Conservation (phyloP, 2,113 vertebrate genomes). For the Psilopsiagon aymara region DNA sequence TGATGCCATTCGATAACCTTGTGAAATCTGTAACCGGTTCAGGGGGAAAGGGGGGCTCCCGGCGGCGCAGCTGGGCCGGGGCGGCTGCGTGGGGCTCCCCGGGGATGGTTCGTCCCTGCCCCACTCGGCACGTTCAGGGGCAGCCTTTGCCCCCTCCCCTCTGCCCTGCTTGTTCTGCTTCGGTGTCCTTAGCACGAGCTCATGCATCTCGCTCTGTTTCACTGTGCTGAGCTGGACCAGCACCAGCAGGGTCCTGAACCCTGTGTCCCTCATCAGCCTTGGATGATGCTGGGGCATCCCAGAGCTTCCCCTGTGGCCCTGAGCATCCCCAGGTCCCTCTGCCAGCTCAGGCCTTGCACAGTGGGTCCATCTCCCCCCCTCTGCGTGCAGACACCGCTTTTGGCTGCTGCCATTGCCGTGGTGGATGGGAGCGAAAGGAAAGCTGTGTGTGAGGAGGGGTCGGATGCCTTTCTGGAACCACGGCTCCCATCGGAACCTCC, state of each 20-base stretch:
- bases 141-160: neutral
- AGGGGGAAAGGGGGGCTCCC: neutral
- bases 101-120: neutral
- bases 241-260: neutral
- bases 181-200: neutral
- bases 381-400: neutral
- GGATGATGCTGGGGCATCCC: rapidly evolving
- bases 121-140: neutral
- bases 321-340: neutral
- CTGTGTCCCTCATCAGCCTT: rapidly evolving
- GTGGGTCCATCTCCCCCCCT: neutral
- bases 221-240: rapidly evolving
- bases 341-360: rapidly evolving
- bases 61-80: neutral
- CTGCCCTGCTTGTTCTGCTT: neutral
- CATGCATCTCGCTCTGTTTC: neutral
- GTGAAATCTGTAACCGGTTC: conserved; percentile 35
- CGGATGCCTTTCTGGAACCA: conserved; percentile 20
- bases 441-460: neutral
- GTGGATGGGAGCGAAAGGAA: neutral
- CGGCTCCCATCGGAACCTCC: neutral
- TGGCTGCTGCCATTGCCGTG: rapidly evolving
- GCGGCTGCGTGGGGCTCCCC: neutral
- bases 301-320: neutral
- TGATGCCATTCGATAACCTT: conserved; percentile 71